Conservation (phyloP, 1,140 invertebrate genomes). For the Caenorhabditis brenneri region DNA sequence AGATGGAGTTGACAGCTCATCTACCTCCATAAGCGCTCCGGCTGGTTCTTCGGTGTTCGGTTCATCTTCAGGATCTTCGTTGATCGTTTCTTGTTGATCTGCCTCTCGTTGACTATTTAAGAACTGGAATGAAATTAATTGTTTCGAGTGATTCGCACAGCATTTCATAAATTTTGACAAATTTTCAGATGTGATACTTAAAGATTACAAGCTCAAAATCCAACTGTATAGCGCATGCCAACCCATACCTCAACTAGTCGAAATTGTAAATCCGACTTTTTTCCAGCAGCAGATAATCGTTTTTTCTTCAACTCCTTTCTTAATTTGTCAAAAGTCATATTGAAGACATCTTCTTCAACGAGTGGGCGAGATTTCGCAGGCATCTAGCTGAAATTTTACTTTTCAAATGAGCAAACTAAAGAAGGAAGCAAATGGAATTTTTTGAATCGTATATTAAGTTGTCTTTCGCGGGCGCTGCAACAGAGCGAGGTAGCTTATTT, state of each 20-base stretch:
- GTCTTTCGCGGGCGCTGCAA: background rate
- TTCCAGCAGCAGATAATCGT: background rate
- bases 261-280: constrained; percentile 2
- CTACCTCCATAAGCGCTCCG: background rate
- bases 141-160: too few relatives aligned
- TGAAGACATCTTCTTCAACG: background rate
- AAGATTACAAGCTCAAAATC: too few relatives aligned
- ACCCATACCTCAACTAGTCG: constrained; percentile 7
- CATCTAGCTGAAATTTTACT: background rate
- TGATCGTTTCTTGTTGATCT: background rate
- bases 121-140: too few relatives aligned
- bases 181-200: too few relatives aligned
- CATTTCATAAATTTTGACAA: too few relatives aligned
- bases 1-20: background rate
- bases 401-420: background rate
- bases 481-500: background rate
- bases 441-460: background rate
- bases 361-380: background rate
- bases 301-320: constrained; percentile 12
- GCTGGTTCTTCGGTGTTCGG: background rate
- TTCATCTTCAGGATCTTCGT: background rate
- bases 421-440: background rate
- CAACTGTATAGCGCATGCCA: too few relatives aligned
- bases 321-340: constrained; percentile 15
- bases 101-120: background rate